Conservation (phyloP, 2,797 vertebrate species). For the Poecilia picta region DNA sequence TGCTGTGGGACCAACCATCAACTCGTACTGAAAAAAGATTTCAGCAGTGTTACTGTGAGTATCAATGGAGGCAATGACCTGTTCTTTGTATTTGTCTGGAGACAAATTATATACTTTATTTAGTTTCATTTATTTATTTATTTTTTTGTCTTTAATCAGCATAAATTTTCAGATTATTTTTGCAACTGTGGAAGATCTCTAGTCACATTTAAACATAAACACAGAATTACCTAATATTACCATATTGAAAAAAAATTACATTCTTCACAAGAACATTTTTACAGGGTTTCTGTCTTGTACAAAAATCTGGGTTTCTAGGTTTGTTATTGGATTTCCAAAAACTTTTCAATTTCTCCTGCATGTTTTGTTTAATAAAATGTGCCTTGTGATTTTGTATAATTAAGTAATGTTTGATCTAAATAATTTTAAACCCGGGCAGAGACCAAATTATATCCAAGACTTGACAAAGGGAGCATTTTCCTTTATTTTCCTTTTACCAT, state of each 20-base stretch:
- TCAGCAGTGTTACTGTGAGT: conserved; percentile 6
- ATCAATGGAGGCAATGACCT: neutral
- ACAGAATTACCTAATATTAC: neutral
- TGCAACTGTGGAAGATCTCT: neutral
- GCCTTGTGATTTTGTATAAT: neutral
- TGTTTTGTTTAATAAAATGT: neutral
- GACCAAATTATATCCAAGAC: neutral
- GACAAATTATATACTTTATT: neutral
- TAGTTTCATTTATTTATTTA: neutral
- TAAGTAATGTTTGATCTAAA: neutral
- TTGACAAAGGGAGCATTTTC: neutral
- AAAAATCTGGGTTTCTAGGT: neutral
- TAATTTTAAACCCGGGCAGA: neutral
- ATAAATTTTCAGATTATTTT: neutral
- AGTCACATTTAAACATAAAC: neutral
- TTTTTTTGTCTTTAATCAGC: neutral
- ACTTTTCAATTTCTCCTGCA: neutral
- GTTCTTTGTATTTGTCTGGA: neutral
- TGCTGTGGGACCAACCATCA: neutral
- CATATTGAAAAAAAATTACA: no score
- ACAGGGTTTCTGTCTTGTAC: neutral
- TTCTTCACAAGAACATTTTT: neutral
- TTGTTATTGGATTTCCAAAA: neutral
- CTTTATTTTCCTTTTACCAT: neutral
- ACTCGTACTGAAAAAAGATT: neutral